phyloP scores from a whole-genome alignment of 1,140 invertebrate genomes.

The Euura saliciscinereae region DNA sequence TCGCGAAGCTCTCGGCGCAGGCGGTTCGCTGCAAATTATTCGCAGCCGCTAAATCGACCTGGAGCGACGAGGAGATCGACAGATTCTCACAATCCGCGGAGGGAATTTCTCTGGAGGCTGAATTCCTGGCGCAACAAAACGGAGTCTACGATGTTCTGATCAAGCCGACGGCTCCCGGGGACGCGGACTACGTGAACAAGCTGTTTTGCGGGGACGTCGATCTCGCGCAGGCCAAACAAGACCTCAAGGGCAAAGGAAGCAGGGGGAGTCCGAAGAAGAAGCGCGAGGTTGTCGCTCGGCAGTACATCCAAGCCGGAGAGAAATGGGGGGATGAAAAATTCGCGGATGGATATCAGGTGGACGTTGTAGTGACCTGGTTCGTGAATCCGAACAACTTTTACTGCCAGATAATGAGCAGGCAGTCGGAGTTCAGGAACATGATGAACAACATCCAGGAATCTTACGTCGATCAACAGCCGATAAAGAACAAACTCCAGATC shows the following conservation, averaged over 20 bases:
- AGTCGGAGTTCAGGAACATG: constrained; percentile 66
- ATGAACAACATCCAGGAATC: constrained; percentile 72
- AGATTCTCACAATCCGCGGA: constrained; percentile 30
- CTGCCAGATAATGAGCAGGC: constrained; percentile 58
- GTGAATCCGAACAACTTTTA: constrained; percentile 73
- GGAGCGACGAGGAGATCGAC: constrained; percentile 32
- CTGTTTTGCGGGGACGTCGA: constrained; percentile 38
- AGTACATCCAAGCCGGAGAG: constrained; percentile 49
- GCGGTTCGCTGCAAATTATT: constrained; percentile 52
- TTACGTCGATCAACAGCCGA: constrained; percentile 63
- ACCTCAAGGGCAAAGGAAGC: not conserved
- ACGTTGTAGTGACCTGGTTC: constrained; percentile 66
- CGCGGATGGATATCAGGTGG: constrained; percentile 40
- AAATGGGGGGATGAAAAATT: constrained; percentile 48
- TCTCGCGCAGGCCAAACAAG: constrained; percentile 35
- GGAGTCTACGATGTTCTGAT: constrained; percentile 46
- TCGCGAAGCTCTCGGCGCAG: constrained; percentile 44
- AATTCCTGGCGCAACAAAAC: constrained; percentile 46
- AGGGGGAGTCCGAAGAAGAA: not conserved
- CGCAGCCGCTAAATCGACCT: constrained; percentile 31
- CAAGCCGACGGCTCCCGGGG: constrained; percentile 23
- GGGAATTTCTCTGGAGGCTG: constrained; percentile 38
- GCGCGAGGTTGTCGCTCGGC: constrained; percentile 25
- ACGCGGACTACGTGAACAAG: constrained; percentile 44
- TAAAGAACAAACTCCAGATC: constrained; percentile 37